These are phyloP conservation scores for Discoglossus pictus DNA, from an alignment of 2,797 vertebrate species.

Conservation along the genomic window DNA sequence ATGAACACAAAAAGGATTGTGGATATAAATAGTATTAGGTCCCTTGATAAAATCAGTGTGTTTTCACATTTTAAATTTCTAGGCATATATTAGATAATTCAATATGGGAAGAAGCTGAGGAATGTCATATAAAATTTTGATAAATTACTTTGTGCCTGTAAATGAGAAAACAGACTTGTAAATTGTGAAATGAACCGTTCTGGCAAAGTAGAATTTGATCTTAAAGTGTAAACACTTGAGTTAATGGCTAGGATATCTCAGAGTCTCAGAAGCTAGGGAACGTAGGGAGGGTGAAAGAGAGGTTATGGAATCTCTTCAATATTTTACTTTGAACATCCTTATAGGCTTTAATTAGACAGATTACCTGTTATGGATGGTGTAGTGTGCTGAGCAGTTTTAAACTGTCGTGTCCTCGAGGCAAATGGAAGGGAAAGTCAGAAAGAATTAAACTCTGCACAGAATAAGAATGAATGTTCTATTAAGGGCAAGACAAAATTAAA, in stretches of 20 bases:
- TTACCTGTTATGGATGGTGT: slow-evolving; percentile 94
- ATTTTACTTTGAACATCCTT: slow-evolving; percentile 89
- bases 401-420: slow-evolving; percentile 87
- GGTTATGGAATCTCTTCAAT: slow-evolving; percentile 90
- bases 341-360: slow-evolving; percentile 94
- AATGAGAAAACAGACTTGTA: slow-evolving; percentile 78
- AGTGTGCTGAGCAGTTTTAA: slow-evolving; percentile 85
- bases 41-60: slow-evolving; percentile 65
- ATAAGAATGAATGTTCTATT: slow-evolving; percentile 77
- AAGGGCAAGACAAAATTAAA: slow-evolving; percentile 71
- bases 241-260: slow-evolving; percentile 78
- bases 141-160: slow-evolving; percentile 70
- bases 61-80: slow-evolving; percentile 64
- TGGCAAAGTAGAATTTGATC: slow-evolving; percentile 76
- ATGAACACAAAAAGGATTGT: slow-evolving; percentile 62
- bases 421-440: slow-evolving; percentile 90
- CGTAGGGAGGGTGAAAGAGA: slow-evolving; percentile 87
- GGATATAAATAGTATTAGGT: slow-evolving; percentile 71
- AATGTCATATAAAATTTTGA: slow-evolving; percentile 74
- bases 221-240: slow-evolving; percentile 80
- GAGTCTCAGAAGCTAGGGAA: slow-evolving; percentile 77
- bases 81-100: slow-evolving; percentile 64
- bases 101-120: slow-evolving; percentile 67
- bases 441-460: slow-evolving; percentile 83
- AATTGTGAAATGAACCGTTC: slow-evolving; percentile 76